Evolutionary conservation across 2,888 invertebrate genomes (phyloP).

Genomic region (Kryphioiulus occultus): DNA sequence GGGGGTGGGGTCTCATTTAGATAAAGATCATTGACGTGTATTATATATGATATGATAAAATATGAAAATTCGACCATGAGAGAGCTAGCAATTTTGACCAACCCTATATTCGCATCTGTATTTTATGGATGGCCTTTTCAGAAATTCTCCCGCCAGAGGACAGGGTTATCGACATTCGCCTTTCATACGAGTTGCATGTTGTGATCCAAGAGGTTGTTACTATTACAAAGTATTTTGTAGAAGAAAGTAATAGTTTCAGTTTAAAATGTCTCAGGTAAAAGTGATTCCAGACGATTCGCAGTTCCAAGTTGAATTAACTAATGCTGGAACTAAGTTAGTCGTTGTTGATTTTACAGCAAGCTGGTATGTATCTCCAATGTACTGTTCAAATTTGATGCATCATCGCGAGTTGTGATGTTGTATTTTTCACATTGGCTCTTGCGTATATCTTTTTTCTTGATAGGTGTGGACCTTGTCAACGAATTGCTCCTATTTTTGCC

Average conservation of each 20-base stretch:
- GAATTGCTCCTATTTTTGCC: constrained; percentile 92
- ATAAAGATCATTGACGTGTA: too few species aligned
- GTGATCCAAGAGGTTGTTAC: neutral
- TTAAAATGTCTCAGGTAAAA: constrained; percentile 55
- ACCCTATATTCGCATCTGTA: neutral
- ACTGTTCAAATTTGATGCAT: neutral
- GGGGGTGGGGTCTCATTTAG: too few species aligned
- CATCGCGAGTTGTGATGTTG: neutral
- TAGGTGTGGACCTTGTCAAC: constrained; percentile 97
- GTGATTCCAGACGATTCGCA: constrained; percentile 73
- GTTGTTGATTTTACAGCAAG: constrained; percentile 94
- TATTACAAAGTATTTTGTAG: too few species aligned
- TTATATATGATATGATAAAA: too few species aligned
- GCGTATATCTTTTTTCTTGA: constrained; percentile 55
- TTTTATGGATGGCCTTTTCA: neutral
- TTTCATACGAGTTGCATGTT: too few species aligned
- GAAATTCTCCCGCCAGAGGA: neutral
- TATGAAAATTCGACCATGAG: too few species aligned
- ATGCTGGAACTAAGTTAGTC: constrained; percentile 85
- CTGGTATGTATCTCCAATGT: constrained; percentile 72
- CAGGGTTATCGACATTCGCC: neutral
- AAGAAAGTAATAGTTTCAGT: neutral
- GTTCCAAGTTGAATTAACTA: constrained; percentile 83
- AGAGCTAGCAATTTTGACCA: too few species aligned
- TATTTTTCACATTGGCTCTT: constrained; percentile 21